A percentile compares a stretch with the other conserved stretches of the same genome.
Conservation (phyloP, 2,113 vertebrate species). For the Boleophthalmus pectinirostris region DNA sequence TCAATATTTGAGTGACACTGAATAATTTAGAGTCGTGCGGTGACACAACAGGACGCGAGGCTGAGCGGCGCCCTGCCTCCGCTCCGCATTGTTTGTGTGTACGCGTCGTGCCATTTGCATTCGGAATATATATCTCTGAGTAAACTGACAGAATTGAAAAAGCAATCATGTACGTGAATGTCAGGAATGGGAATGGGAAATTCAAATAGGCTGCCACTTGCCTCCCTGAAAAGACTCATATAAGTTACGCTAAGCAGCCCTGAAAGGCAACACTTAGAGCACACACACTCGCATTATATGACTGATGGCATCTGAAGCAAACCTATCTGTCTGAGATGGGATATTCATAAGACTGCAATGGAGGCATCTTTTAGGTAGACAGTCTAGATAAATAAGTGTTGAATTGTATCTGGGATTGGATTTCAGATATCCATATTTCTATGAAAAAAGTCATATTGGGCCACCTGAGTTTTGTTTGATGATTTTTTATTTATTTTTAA, state of each 20-base stretch:
- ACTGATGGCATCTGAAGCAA: conserved; percentile 14
- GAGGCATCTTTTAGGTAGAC: neutral
- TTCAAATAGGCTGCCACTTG: conserved; percentile 38
- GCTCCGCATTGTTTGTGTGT: conserved; percentile 53
- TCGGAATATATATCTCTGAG: conserved; percentile 56
- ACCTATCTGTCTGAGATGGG: neutral
- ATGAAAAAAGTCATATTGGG: neutral
- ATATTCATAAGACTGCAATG: conserved; percentile 20
- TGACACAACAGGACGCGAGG: conserved; percentile 76
- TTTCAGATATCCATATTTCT: neutral
- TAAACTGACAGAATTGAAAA: conserved; percentile 60
- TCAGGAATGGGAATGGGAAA: conserved; percentile 35
- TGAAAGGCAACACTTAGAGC: conserved; percentile 22
- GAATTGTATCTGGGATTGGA: conserved; percentile 13
- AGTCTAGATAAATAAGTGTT: neutral
- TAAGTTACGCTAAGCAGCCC: conserved; percentile 20
- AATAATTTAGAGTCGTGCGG: conserved; percentile 79
- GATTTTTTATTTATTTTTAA: neutral
- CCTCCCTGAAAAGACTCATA: conserved; percentile 13
- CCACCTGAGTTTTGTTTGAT: neutral
- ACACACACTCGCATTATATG: conserved; percentile 15
- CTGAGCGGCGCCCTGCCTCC: conserved; percentile 69
- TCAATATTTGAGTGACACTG: conserved; percentile 84
- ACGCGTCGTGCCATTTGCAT: conserved; percentile 35
- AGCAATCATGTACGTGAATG: conserved; percentile 52